A percentile compares a stretch with the other conserved stretches of the same genome.
phyloP scores from a whole-genome alignment of 2,797 vertebrate species.

The Numenius phaeopus region DNA sequence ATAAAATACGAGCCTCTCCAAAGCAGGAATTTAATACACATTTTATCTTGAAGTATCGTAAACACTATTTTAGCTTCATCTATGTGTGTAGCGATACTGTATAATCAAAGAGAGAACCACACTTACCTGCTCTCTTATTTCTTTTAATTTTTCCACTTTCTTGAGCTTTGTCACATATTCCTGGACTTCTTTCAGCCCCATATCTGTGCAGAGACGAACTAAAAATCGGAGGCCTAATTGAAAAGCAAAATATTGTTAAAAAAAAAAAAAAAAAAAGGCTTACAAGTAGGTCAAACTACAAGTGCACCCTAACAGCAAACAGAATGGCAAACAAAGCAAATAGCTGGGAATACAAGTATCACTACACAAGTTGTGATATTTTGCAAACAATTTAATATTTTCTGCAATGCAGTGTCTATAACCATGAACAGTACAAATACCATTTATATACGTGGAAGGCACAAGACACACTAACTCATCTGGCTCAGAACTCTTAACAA shows the following conservation, averaged over 20 bases:
- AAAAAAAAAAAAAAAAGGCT: neutral
- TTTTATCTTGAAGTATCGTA: neutral
- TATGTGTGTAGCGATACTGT: neutral
- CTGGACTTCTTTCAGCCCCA: constrained; percentile 94
- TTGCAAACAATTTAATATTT: neutral
- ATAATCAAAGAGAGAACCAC: neutral
- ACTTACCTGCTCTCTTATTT: constrained; percentile 93
- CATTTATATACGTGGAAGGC: neutral
- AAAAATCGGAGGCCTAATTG: constrained; percentile 91
- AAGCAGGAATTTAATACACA: neutral
- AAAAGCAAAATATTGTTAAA: constrained; percentile 24
- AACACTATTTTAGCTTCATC: neutral
- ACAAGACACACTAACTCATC: neutral
- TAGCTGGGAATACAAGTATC: neutral
- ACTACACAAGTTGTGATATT: neutral
- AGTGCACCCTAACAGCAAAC: neutral
- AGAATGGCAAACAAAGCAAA: neutral
- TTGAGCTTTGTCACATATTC: constrained; percentile 94
- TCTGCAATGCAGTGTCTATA: neutral
- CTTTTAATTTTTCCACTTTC: constrained; percentile 95
- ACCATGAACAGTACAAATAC: neutral
- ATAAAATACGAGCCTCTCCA: neutral
- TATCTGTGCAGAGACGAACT: constrained; percentile 93
- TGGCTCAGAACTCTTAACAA: neutral
- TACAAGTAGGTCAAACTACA: neutral